phyloP scores from a whole-genome alignment of 35 echinoderm and acorn worm genomes.

The Lytechinus pictus region DNA sequence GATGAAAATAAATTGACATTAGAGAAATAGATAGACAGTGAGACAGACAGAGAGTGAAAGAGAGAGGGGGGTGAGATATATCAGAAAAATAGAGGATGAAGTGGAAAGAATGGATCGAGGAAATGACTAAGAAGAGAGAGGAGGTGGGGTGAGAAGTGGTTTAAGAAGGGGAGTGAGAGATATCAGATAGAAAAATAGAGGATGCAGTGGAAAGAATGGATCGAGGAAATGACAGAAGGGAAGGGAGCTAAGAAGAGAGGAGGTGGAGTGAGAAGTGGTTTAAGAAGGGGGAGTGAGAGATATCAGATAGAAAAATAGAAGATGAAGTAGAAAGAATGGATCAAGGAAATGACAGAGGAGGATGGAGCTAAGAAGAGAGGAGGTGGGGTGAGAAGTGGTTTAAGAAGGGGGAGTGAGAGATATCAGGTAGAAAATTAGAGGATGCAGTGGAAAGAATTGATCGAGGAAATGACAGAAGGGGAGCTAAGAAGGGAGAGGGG shows the following conservation, averaged over 20 bases:
- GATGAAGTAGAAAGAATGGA: background rate
- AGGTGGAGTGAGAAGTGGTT: too few species aligned
- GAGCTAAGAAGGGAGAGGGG: background rate
- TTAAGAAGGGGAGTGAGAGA: background rate
- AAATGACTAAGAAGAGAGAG: background rate
- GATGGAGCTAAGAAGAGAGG: background rate
- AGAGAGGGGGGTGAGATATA: background rate
- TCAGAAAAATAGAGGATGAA: too few species aligned
- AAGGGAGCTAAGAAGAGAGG: background rate
- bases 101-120: too few species aligned
- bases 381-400: too few species aligned
- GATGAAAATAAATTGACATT: background rate
- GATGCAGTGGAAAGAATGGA: too few species aligned
- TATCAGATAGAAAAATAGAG: too few species aligned
- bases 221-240: too few species aligned
- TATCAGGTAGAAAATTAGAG: too few species aligned
- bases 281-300: too few species aligned
- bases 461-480: background rate
- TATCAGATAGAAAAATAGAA: too few species aligned
- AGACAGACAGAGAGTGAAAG: background rate
- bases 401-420: too few species aligned
- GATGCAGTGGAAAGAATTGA: background rate
- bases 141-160: too few species aligned
- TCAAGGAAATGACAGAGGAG: background rate
- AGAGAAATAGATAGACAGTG: background rate